Base-by-base conservation (phyloP, 1,140 invertebrate genomes). In the Ctenoplectra terminalis region DNA sequence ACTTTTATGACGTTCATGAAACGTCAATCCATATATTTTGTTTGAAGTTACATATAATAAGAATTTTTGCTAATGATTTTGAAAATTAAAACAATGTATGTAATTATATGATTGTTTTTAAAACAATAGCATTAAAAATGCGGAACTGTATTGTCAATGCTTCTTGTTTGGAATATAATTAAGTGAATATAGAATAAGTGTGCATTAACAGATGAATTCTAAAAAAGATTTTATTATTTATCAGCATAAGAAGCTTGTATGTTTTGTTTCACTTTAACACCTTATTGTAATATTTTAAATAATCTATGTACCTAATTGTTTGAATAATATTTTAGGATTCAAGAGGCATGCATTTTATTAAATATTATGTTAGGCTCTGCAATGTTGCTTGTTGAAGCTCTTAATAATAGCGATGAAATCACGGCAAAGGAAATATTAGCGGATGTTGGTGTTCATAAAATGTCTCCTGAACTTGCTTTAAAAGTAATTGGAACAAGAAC, bases 351-450 rank as follows among this genome's bases (percentile, higher is more conserved):
- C 88, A 95, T 95, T 85, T 93, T 98, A 26, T 92, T 98, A 43
- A 97, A 96, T 82, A 92, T 98, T 82, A 95, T 96, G 29, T 95
- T 95, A 82, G 97, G 97, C 8, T 97, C 96, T 52, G 97, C 97
- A 1, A 94, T 97, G 72, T 94, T 98, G 7, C 93, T 98, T 37
- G 94, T 96, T 23, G 96, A 97, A 88, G 95, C 95, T 9, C 86
- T 97, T 23, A 93, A 94, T 70, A 90, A 91, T 43, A 90, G 93
- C 20, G 90, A 95, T 60, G 92, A 94, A 43, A 88, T 93, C 5
- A 88, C 92, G 64, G 92, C 93, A 31, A 91, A 90, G 26, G 94
- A 95, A 80, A 94, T 95, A 6, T 89, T 97, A 52, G 94, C 95
- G 72, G 97, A 97, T 84, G 86, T 96, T 29, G 95, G 96, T 23